Conservation (phyloP, 2,797 vertebrate genomes). For the Acrossocheilus fasciatus region DNA sequence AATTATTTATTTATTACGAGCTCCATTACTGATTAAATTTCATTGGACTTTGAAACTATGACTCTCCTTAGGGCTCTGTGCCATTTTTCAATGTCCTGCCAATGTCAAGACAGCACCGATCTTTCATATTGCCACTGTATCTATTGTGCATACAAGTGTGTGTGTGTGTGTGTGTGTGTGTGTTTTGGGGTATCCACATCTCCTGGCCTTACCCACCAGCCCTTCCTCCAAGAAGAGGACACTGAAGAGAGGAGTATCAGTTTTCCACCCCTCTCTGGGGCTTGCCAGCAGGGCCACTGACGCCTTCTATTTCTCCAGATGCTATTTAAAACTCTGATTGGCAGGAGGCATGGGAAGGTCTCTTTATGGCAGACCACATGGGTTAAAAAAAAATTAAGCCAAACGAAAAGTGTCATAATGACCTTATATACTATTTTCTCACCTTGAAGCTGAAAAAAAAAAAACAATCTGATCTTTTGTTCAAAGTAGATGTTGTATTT, state of each 20-base stretch:
- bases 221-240: constrained; percentile 28
- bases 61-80: neutral
- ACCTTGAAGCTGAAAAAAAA: neutral
- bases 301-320: constrained; percentile 77
- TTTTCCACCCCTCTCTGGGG: constrained; percentile 65
- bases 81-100: neutral
- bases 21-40: neutral
- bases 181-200: constrained; percentile 35
- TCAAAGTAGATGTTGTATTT: too few relatives aligned
- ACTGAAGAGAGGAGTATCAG: constrained; percentile 59
- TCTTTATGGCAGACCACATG: constrained; percentile 36
- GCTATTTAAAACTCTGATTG: constrained; percentile 80
- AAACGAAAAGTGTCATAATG: neutral
- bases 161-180: neutral
- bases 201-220: constrained; percentile 23
- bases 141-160: neutral
- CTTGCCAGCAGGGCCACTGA: constrained; percentile 70
- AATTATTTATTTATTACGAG: neutral
- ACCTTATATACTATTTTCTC: neutral
- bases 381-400: constrained; percentile 1
- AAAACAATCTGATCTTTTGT: neutral
- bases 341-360: constrained; percentile 59
- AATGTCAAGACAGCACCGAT: neutral
- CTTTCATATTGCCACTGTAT: neutral
- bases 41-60: neutral